phyloP scores from a whole-genome alignment of 2,888 invertebrate species.

The Macrosiphum euphorbiae region DNA sequence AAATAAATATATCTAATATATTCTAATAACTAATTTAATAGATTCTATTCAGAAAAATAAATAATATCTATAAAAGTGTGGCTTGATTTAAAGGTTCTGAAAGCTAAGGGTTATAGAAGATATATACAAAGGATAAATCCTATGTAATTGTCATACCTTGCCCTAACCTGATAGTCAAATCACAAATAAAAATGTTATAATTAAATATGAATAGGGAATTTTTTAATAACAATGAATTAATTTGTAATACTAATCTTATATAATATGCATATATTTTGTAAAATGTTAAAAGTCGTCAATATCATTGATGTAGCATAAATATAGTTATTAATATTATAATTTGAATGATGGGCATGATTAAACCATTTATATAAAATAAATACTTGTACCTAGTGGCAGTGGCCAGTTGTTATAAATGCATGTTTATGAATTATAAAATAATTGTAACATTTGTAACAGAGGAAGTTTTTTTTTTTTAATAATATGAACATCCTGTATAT shows the following conservation, averaged over 20 bases:
- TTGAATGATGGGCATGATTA: not conserved
- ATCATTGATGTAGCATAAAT: not conserved
- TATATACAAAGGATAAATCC: not conserved
- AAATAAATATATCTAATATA: not conserved
- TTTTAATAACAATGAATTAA: not conserved
- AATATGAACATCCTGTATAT: conserved; percentile 42
- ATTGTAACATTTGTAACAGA: not conserved
- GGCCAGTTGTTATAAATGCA: not conserved
- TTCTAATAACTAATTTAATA: not conserved
- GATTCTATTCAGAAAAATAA: not conserved
- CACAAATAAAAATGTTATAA: not conserved
- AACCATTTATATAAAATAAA: not conserved
- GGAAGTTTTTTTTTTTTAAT: not conserved
- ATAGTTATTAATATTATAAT: not conserved
- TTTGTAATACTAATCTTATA: not conserved
- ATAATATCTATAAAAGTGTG: not conserved
- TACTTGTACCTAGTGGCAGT: not conserved
- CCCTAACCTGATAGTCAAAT: not conserved
- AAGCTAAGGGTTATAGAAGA: not conserved
- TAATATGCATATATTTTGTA: not conserved
- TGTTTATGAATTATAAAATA: conserved; percentile 20
- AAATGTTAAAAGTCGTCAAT: not conserved
- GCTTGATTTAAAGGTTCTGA: not conserved
- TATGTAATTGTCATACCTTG: not conserved
- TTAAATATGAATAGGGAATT: not conserved